phyloP scores from a whole-genome alignment of 2,888 invertebrate species.

The Spisula subtruncata region DNA sequence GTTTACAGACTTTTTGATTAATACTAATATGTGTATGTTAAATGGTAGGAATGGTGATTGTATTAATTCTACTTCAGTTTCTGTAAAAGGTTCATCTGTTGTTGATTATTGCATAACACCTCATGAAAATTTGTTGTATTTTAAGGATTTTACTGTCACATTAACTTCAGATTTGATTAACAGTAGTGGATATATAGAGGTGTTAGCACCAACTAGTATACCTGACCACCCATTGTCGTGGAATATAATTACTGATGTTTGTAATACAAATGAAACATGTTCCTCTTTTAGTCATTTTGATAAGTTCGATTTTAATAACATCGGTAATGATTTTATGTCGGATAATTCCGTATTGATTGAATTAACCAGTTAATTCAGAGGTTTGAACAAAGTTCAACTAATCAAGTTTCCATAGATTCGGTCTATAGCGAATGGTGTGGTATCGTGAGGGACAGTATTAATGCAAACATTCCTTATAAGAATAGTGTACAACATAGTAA shows the following conservation, averaged over 20 bases:
- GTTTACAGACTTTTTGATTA: slow-evolving; percentile 44
- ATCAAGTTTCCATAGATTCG: slow-evolving; percentile 5
- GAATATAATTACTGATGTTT: slow-evolving; percentile 43
- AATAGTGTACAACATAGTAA: not conserved
- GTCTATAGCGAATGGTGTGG: slow-evolving; percentile 17
- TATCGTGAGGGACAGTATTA: slow-evolving; percentile 37
- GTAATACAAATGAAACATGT: slow-evolving; percentile 29
- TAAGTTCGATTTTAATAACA: no score
- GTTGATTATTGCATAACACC: slow-evolving; percentile 54
- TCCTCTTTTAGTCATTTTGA: slow-evolving; percentile 13
- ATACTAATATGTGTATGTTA: slow-evolving; percentile 53
- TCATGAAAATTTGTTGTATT: slow-evolving; percentile 37
- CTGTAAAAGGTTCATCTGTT: slow-evolving; percentile 45
- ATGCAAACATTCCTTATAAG: slow-evolving; percentile 19
- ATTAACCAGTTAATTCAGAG: slow-evolving; percentile 21
- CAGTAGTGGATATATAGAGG: not conserved
- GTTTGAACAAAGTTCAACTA: slow-evolving; percentile 31
- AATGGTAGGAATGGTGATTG: slow-evolving; percentile 49
- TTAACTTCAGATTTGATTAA: slow-evolving; percentile 24
- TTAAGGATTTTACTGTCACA: slow-evolving; percentile 39
- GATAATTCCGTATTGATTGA: not conserved
- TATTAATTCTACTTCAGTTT: slow-evolving; percentile 55
- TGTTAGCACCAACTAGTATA: not conserved
- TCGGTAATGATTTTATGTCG: slow-evolving; percentile 33
- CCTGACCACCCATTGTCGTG: no score